Base-by-base conservation (phyloP, 2,113 vertebrate genomes). In the Zapornia atra region DNA sequence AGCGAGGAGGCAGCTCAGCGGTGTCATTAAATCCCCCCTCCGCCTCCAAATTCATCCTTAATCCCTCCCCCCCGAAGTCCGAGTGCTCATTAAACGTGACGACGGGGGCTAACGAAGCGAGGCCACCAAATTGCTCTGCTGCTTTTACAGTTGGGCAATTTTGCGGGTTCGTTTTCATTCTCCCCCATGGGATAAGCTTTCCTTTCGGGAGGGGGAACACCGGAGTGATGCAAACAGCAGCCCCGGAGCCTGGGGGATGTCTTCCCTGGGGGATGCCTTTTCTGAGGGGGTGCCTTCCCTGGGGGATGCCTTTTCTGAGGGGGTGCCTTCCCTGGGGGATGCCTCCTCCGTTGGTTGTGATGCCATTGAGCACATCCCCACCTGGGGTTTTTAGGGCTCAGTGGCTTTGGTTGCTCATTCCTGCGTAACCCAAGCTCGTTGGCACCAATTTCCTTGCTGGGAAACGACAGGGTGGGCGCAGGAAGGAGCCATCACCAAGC, bases 381-480 rank as follows among this genome's bases (percentile, higher is more conserved):
- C 19, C 1, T 0, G 0, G 14, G 5, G 18, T 51, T 51, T 72
- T 63, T 7, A 26, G 46, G 42, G 36, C 50, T 71, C 2, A 0
- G 25, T 2, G 2, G 28, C 34, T 86, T 88, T 50, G 9, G 69
- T 83, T 77, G 54, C 33, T 34, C 28, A 7, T 80, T 60, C 51
- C 64, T 78, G 29, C 69, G 84, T 15, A 46, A 12, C 11, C 68
- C 11, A 38, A 63, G 50, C 50, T 19, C 29, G 40, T 5, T 34
- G 56, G 84, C 64, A 69, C 8, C 2, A 2, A 26, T 81, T 80
- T 42, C 64, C 9, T 11, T 9, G 20, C 33, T 4, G 10, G 33
- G 44, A 59, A 86, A 15, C 4, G n/a, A 34, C 25, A 22, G 31
- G 50, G 60, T 70, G 60, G 29, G 71, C 7, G 29, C 10, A 14